A percentile compares a stretch with the other conserved stretches of the same genome.
These are phyloP conservation scores for Argyrosomus japonicus DNA, from an alignment of 2,113 vertebrate genomes.

Conservation along the genomic window DNA sequence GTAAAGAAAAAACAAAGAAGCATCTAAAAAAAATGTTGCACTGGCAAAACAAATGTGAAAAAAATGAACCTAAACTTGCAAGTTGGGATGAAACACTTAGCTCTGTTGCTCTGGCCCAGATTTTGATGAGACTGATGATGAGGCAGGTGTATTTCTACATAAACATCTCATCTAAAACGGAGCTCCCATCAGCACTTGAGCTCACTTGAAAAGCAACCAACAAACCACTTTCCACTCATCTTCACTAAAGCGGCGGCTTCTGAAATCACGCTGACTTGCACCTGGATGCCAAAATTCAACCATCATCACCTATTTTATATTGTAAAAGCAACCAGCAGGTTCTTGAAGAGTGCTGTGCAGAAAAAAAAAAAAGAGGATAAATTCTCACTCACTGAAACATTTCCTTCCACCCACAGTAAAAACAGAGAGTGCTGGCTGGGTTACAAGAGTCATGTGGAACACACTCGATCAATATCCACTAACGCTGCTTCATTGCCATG, in stretches of 20 bases:
- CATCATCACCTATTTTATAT: constrained; percentile 17
- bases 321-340: constrained; percentile 6
- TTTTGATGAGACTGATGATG: constrained; percentile 32
- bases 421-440: constrained; percentile 57
- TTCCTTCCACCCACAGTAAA: constrained; percentile 55
- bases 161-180: constrained; percentile 25
- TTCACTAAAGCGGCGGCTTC: constrained; percentile 9
- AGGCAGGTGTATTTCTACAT: constrained; percentile 43
- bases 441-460: constrained; percentile 52
- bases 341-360: not conserved
- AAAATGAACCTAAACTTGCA: not conserved
- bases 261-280: constrained; percentile 41
- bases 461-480: constrained; percentile 71
- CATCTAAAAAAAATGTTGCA: not conserved
- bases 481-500: constrained; percentile 69
- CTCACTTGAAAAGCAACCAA: constrained; percentile 41
- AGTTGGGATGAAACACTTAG: not conserved
- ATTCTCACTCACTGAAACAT: constrained; percentile 19
- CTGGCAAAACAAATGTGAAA: not conserved
- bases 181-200: constrained; percentile 31
- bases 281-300: constrained; percentile 35
- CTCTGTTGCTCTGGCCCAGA: not conserved
- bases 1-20: not conserved
- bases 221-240: constrained; percentile 36
- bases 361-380: constrained; percentile 17